Evolutionary conservation across 1,140 invertebrate species (phyloP).

Genomic region (Drosophila truncata): DNA sequence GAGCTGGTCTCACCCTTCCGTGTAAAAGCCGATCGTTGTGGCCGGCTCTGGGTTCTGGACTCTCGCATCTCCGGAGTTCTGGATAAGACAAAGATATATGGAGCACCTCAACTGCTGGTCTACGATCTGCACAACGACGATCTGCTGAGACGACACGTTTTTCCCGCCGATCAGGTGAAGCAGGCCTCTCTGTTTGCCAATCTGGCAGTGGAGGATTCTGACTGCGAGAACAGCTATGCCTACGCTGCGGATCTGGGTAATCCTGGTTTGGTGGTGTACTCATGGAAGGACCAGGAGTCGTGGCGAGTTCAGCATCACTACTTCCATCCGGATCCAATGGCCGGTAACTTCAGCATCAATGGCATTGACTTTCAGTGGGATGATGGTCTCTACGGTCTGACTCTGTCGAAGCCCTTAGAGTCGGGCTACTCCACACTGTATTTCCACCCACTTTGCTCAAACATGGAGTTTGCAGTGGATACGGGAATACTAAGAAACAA

Average conservation of each 20-base stretch:
- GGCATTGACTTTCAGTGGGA: slow-evolving; percentile 91
- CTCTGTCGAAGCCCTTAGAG: slow-evolving; percentile 87
- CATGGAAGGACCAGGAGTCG: slow-evolving; percentile 88
- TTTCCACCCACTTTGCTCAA: slow-evolving; percentile 92
- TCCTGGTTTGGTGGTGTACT: slow-evolving; percentile 89
- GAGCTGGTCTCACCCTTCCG: slow-evolving; percentile 92
- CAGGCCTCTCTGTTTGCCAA: slow-evolving; percentile 91
- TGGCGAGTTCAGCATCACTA: slow-evolving; percentile 90
- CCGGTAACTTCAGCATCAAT: slow-evolving; percentile 90
- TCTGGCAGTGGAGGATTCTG: slow-evolving; percentile 90
- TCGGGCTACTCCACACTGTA: slow-evolving; percentile 91
- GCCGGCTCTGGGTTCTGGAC: slow-evolving; percentile 91
- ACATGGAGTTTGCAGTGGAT: slow-evolving; percentile 90
- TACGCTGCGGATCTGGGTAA: slow-evolving; percentile 89
- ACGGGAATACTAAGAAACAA: slow-evolving; percentile 89
- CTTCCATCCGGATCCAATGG: slow-evolving; percentile 89
- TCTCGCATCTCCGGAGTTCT: slow-evolving; percentile 89
- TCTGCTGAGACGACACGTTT: slow-evolving; percentile 87
- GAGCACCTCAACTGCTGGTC: slow-evolving; percentile 88
- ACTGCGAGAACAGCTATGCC: slow-evolving; percentile 89
- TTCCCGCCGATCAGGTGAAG: slow-evolving; percentile 88
- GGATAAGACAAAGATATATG: slow-evolving; percentile 85
- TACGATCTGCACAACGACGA: slow-evolving; percentile 91
- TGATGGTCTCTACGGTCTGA: slow-evolving; percentile 91
- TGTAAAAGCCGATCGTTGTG: slow-evolving; percentile 90